Percentiles rank a stretch among this genome's conserved stretches.
Conservation (phyloP, 23 tunicate species). For the Ciona savignyi region DNA sequence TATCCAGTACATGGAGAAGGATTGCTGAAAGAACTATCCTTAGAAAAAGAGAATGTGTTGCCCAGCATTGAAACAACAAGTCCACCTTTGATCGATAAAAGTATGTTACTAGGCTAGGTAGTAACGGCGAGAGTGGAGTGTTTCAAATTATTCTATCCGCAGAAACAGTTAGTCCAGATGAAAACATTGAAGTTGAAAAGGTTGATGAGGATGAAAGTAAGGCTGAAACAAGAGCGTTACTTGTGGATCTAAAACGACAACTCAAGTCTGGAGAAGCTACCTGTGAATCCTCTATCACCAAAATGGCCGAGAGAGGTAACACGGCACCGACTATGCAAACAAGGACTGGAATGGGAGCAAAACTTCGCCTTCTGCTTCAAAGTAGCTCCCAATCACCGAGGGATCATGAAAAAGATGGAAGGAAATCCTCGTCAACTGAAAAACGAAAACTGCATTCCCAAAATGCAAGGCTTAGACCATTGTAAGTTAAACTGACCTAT, state of each 20-base stretch:
- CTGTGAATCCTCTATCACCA: not conserved
- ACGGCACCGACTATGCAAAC: slow-evolving; percentile 17
- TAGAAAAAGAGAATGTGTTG: not conserved
- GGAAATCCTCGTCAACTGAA: not conserved
- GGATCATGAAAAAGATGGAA: slow-evolving; percentile 2
- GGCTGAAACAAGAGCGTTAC: slow-evolving; percentile 28
- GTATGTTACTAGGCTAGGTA: too few species aligned
- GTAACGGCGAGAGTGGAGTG: too few species aligned
- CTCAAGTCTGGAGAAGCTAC: slow-evolving; percentile 6
- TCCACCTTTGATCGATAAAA: not conserved
- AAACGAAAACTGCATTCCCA: slow-evolving; percentile 24
- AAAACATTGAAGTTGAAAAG: too few species aligned
- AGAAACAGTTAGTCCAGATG: too few species aligned
- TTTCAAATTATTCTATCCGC: too few species aligned
- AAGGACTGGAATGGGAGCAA: slow-evolving; percentile 43
- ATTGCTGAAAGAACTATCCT: slow-evolving; percentile 22
- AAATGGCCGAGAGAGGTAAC: not conserved
- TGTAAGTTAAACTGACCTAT: slow-evolving; percentile 36
- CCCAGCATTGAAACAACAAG: slow-evolving; percentile 6
- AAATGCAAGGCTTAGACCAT: slow-evolving; percentile 25
- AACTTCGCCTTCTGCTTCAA: slow-evolving; percentile 45
- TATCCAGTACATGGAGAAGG: slow-evolving; percentile 74
- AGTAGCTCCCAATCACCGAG: slow-evolving; percentile 29
- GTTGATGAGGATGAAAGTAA: slow-evolving; percentile 17
- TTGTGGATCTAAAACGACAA: slow-evolving; percentile 40